A percentile compares a stretch with the other conserved stretches of the same genome.
Evolutionary conservation across 2,113 vertebrate species (phyloP).

Genomic region (Paratilapia polleni): DNA sequence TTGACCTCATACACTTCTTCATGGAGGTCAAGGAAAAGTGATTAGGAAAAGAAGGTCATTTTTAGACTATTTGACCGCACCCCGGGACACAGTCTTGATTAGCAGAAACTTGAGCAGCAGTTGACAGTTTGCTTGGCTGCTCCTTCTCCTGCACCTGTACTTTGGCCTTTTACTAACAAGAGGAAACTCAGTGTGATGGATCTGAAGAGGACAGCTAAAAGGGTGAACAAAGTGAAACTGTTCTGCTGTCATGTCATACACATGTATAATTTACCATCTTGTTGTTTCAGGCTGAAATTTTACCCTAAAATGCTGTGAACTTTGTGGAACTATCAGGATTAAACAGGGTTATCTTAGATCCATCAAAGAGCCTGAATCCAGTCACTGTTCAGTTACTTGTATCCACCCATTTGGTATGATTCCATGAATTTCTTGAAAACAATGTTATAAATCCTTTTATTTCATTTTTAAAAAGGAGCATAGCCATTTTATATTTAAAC

Average conservation of each 20-base stretch:
- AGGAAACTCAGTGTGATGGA: neutral
- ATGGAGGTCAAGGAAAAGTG: neutral
- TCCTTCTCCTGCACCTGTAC: neutral
- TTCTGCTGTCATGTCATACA: neutral
- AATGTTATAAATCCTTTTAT: neutral
- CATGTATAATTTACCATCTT: neutral
- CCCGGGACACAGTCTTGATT: neutral
- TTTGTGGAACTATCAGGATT: neutral
- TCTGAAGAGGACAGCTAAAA: neutral
- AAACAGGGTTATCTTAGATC: neutral
- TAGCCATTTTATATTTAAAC: neutral
- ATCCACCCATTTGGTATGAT: no score
- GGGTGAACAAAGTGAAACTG: neutral
- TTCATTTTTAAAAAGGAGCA: neutral
- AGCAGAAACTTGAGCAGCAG: neutral
- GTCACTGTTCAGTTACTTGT: neutral
- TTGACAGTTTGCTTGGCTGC: neutral
- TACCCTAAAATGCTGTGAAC: neutral
- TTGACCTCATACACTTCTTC: neutral
- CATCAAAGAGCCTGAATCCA: no score
- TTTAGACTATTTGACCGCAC: neutral
- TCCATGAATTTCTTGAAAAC: neutral
- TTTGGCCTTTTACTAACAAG: neutral
- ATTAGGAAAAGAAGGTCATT: neutral
- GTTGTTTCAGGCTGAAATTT: neutral